These are phyloP conservation scores for Anser cygnoides DNA, from an alignment of 2,113 vertebrate genomes.

Conservation along the genomic window DNA sequence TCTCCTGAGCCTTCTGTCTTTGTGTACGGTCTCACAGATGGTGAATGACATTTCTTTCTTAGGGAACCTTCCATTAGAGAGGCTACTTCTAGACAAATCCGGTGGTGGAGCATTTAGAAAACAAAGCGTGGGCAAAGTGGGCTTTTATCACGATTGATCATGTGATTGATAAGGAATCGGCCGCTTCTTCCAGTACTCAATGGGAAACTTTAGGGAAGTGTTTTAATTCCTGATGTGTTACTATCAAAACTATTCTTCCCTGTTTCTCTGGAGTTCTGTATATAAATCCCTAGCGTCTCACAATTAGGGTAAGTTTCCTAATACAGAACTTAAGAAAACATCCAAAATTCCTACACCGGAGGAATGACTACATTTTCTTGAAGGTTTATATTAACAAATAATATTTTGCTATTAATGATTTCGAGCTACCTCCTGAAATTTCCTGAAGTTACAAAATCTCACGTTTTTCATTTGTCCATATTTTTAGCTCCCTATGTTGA, in stretches of 20 bases:
- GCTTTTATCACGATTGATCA: constrained; percentile 20
- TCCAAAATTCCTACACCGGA: accelerated
- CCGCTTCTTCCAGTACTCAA: not conserved
- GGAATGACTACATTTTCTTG: not conserved
- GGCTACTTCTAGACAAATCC: constrained; percentile 20
- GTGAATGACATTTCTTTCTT: constrained; percentile 35
- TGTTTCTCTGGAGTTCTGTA: not conserved
- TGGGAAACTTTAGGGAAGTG: not conserved
- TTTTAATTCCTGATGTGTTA: not conserved
- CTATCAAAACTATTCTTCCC: not conserved
- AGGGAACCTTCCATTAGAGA: constrained; percentile 50
- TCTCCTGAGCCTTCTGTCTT: constrained; percentile 34
- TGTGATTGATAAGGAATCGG: constrained; percentile 5
- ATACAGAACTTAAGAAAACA: not conserved
- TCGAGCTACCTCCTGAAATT: not conserved
- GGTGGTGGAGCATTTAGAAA: not conserved
- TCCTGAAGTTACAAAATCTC: not conserved
- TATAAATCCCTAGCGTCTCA: not conserved
- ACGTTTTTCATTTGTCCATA: not conserved
- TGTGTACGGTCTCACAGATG: constrained; percentile 23
- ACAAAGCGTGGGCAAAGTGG: constrained; percentile 7
- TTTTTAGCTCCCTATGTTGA: not conserved
- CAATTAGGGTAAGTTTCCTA: not conserved
- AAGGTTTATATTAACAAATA: not conserved
- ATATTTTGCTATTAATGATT: not conserved